Base-by-base conservation (phyloP, 2,797 vertebrate genomes). In the Brachymystax lenok region DNA sequence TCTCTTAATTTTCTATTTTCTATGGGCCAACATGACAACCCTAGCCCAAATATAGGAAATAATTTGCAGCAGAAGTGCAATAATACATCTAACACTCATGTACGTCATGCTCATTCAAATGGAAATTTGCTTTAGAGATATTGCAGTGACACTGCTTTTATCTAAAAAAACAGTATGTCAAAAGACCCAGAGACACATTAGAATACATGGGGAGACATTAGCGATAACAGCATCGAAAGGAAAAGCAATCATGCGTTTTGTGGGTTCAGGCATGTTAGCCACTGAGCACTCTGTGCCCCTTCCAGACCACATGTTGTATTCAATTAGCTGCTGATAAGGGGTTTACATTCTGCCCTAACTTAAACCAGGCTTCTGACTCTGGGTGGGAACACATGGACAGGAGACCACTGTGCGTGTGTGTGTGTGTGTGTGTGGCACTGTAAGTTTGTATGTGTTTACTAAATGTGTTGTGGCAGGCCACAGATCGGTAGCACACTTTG, bases 301-400 rank as follows among this genome's bases (percentile, higher is more conserved):
- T 74, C 75, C 73, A 76, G 69, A 85, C 76, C 77, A 75, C 74
- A 76, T 74, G 51, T 76, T 83, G 69, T 74, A 82, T 88, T 85
- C 80, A 80, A 86, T 85, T 77, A 77, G 28, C 85, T 54, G 69
- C 73, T 40, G 75, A 70, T 81, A 75, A 84, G 30, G 61, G 69
- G 24, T 52, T 64, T 28, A 4, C 74, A 17, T 12, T 40, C 40
- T 77, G 33, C 74, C 72, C 52, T n/a, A 74, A 75, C 74, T 75
- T 61, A 74, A 78, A 79, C 74, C 68, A 77, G 61, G 2, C 61
- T 27, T 64, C 28, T 4, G 69, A 24, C 78, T 59, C 79, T 73
- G 79, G 81, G 74, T 24, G 77, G 67, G 16, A 69, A 71, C 51
- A 69, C 73, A 69, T 69, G 67, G 67, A 75, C 54, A 76, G 40